phyloP scores from a whole-genome alignment of 2,888 invertebrate species.

The Griposia aprilina region DNA sequence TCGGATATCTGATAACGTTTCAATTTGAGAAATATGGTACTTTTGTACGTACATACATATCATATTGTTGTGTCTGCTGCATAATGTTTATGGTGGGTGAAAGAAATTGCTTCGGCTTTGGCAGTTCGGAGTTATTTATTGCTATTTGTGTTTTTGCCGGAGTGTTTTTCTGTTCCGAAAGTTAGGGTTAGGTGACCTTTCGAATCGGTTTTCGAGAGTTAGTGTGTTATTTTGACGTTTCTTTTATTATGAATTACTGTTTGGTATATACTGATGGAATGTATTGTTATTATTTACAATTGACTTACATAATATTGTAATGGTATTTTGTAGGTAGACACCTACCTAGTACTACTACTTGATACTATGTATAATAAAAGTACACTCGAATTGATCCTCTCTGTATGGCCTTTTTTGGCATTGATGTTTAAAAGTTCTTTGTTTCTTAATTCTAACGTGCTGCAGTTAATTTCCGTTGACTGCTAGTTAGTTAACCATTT shows the following conservation, averaged over 20 bases:
- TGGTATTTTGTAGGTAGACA: not conserved
- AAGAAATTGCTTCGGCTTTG: slow-evolving; percentile 61
- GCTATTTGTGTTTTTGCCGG: slow-evolving; percentile 62
- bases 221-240: slow-evolving; percentile 43
- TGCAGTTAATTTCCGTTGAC: slow-evolving; percentile 14
- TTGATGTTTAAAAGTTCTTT: not conserved
- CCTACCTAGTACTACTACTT: not conserved
- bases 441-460: not conserved
- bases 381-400: not conserved
- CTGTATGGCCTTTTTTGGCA: not conserved
- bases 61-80: slow-evolving; percentile 64
- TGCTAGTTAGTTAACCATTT: slow-evolving; percentile 55
- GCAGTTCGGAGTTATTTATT: slow-evolving; percentile 68
- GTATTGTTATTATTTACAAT: slow-evolving; percentile 6
- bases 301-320: not conserved
- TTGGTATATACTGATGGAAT: not conserved
- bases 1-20: slow-evolving; percentile 13
- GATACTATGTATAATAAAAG: not conserved
- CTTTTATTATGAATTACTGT: slow-evolving; percentile 18
- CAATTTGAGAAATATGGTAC: slow-evolving; percentile 14
- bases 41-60: slow-evolving; percentile 4
- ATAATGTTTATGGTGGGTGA: slow-evolving; percentile 54
- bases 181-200: slow-evolving; percentile 54
- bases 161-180: slow-evolving; percentile 57
- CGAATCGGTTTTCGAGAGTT: slow-evolving; percentile 27